Evolutionary conservation across 1,140 invertebrate genomes (phyloP), one percentile per base, ranked within the genome.

Genomic region (Himalopsyche phryganea): DNA sequence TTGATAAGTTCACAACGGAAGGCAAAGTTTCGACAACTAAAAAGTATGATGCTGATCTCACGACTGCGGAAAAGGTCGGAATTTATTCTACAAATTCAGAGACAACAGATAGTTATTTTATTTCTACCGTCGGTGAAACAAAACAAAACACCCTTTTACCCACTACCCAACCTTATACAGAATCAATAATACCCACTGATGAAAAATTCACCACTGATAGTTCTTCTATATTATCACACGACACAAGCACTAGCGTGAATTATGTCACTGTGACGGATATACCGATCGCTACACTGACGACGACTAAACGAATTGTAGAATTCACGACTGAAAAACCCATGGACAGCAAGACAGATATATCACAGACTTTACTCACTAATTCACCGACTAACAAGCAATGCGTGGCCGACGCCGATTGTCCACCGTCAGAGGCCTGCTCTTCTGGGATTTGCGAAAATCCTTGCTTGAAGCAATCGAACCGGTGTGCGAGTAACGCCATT

Each of bases 371-470:
- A 44, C 68, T 60, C 14, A 71, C 66, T 54, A 74, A 80, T 66
- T 56, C 69, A 53, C 61, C 70, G 47, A 74, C 68, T 63, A 71
- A 67, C 58, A 65, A 55, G 18, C 65, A 73, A 61, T 89, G 87
- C 76, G 77, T 83, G 58, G 75, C 77, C 42, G 84, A 87, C 67
- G 80, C 75, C 46, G 84, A 90, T 66, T 91, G 89, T 69, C 72
- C 80, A 6, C 80, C 79, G 66, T 80, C 82, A 51, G 81, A 83
- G 65, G 81, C 83, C 46, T 90, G 87, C 71, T 75, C 85, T 51
- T 78, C 77, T 66, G 83, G 81, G 67, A 83, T 83, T 71, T 91
- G 89, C 70, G 75, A 83, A 71, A 85, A 90, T 74, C 87, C 87
- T 58, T 91, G 89, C 69, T 71, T 80, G 65, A 71, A 69, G 58